A percentile compares a stretch with the other conserved stretches of the same genome.
Conservation (phyloP, 2,888 invertebrate genomes). For the Rapana venosa region DNA sequence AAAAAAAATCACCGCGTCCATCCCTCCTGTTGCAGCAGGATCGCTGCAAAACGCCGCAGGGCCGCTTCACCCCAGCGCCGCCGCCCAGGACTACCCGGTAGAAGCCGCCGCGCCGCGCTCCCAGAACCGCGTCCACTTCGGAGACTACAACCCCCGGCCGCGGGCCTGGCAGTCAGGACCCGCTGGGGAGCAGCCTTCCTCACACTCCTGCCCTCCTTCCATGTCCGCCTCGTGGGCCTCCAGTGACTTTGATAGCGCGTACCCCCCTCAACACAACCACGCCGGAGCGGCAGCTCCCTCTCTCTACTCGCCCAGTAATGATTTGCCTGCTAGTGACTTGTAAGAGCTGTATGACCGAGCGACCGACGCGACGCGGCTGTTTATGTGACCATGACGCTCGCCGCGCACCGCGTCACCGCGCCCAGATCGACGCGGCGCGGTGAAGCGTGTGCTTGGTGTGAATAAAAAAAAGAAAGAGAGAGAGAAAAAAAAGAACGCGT, state of each 20-base stretch:
- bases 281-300: constrained; percentile 15
- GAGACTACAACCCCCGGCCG: constrained; percentile 65
- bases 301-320: constrained; percentile 30
- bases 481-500: neutral
- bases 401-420: neutral
- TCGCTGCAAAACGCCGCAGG: neutral
- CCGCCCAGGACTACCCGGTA: neutral
- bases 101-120: neutral
- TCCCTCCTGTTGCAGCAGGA: neutral
- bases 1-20: neutral
- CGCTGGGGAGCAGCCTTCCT: constrained; percentile 10
- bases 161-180: constrained; percentile 59
- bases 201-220: constrained; percentile 42
- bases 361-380: too few species aligned
- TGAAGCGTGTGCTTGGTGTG: neutral
- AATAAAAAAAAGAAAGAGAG: neutral
- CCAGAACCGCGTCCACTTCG: constrained; percentile 38
- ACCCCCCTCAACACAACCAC: constrained; percentile 24
- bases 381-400: neutral
- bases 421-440: neutral
- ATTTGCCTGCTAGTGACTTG: constrained; percentile 34
- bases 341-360: neutral
- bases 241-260: constrained; percentile 34
- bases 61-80: constrained; percentile 7
- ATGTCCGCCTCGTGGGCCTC: constrained; percentile 42